Percentiles rank a stretch among this genome's conserved stretches.
Evolutionary conservation across 2,797 vertebrate species (phyloP).

Genomic region (Coregonus suidteri): DNA sequence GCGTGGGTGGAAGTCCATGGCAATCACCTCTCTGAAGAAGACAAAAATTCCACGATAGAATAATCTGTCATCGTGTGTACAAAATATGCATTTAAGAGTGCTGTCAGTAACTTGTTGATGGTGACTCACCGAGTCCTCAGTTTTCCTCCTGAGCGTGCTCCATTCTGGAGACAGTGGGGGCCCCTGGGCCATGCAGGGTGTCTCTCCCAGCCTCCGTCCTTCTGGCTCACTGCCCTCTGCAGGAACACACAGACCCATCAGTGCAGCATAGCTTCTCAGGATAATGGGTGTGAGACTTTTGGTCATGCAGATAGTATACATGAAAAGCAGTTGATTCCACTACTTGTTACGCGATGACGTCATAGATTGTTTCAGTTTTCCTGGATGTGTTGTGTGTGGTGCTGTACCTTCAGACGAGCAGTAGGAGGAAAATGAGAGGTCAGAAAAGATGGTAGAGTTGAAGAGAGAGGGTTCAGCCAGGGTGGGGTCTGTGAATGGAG

Average conservation of each 20-base stretch:
- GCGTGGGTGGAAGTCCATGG: slow-evolving; percentile 88
- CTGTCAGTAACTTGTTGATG: not conserved
- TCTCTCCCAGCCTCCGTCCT: slow-evolving; percentile 32
- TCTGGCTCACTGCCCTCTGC: slow-evolving; percentile 21
- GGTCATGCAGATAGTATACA: too few relatives aligned
- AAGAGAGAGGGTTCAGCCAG: not conserved
- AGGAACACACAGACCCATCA: slow-evolving; percentile 2
- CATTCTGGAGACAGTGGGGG: slow-evolving; percentile 65
- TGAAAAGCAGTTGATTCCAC: too few relatives aligned
- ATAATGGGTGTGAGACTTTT: not conserved
- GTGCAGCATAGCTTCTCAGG: not conserved
- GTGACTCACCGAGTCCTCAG: slow-evolving; percentile 65
- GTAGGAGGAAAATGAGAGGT: slow-evolving; percentile 26
- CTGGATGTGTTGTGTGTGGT: not conserved
- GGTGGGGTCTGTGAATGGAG: not conserved
- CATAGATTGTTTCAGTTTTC: not conserved
- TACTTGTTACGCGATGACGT: not conserved
- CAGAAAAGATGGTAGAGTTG: slow-evolving; percentile 14
- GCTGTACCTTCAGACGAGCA: slow-evolving; percentile 33
- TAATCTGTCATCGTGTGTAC: not conserved
- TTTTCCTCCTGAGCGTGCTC: slow-evolving; percentile 71
- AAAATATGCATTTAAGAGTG: not conserved
- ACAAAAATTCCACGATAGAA: slow-evolving; percentile 22
- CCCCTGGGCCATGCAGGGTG: not conserved
- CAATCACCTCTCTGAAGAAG: slow-evolving; percentile 80